These are phyloP conservation scores for Aphrophora alni DNA, from an alignment of 2,888 invertebrate species.

Conservation along the genomic window DNA sequence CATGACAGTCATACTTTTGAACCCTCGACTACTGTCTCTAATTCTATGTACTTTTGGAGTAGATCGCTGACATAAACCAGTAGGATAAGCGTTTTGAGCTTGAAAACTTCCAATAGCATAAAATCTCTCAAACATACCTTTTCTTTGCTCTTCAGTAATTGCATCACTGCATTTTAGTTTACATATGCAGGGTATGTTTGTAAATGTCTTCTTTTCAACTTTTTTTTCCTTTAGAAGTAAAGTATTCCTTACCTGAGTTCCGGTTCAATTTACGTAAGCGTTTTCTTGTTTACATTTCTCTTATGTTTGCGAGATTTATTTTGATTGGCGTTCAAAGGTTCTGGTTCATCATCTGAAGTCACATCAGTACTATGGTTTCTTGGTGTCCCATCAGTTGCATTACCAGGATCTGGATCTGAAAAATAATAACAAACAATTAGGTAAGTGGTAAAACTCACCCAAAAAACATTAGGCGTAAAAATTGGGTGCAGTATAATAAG, in stretches of 20 bases:
- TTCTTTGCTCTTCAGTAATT: constrained; percentile 27
- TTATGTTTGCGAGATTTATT: constrained; percentile 18
- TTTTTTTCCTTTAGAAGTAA: constrained; percentile 18
- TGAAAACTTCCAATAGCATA: constrained; percentile 18
- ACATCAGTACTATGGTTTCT: background rate
- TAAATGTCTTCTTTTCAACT: constrained; percentile 22
- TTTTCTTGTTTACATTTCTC: constrained; percentile 14
- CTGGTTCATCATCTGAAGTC: background rate
- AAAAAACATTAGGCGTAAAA: too few species aligned
- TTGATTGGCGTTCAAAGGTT: constrained; percentile 14
- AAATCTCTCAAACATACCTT: constrained; percentile 21
- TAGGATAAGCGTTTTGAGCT: constrained; percentile 27
- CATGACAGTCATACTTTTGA: background rate
- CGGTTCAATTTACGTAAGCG: constrained; percentile 10
- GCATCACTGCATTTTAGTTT: constrained; percentile 24
- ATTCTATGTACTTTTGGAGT: constrained; percentile 23
- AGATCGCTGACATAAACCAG: constrained; percentile 23
- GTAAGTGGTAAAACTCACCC: background rate
- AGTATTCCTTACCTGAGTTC: constrained; percentile 14
- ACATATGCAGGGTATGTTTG: constrained; percentile 10
- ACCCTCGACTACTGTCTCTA: background rate
- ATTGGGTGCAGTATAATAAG: too few species aligned
- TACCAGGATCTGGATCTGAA: constrained; percentile 11
- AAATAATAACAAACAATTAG: background rate
- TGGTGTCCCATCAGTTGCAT: background rate